Evolutionary conservation across 2,113 vertebrate genomes (phyloP), one percentile per base, ranked within the genome.

Genomic region (Brachyhypopomus gauderio): DNA sequence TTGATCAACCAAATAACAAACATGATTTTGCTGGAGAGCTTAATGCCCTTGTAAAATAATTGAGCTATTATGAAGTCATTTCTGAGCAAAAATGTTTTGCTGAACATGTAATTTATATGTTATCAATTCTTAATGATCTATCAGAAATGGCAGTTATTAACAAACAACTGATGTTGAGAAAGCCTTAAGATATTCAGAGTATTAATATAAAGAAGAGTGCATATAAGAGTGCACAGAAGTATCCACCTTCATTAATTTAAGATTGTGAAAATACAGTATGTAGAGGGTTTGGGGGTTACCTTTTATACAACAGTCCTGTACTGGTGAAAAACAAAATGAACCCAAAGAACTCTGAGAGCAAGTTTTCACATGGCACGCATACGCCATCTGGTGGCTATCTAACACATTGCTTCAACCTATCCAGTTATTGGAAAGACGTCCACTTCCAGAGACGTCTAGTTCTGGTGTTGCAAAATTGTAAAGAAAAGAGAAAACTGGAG

Each of bases 241-340:
- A 4, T 3, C 5, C 23, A 19, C 25, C 17, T 48, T 60, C 2
- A 27, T 59, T 79, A 17, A 55, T 79, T 38, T 64, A 22, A 25
- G 69, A 25, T 19, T 60, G 2, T 55, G 45, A 4, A 78, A 16
- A 77, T 38, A 52, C 45, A 52, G 9, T 14, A 58, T 36, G 3
- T n/a, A 52, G 9, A 41, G 45, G 16, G 72, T 72, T 63, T 45
- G 5, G 23, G 60, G 52, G 27, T 36, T 4, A 59, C 72, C 25
- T 60, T 41, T 38, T 14, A 34, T 48, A 78, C 75, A 83, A 55
- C 66, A 80, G 38, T 19, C 41, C 27, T 58, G 41, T 76, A 14
- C 76, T 79, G 69, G 59, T 41, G 45, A 38, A 78, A 83, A 82
- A 81, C 71, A 72, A 69, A 79, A 52, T 85, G 66, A 79, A 85